A percentile compares a stretch with the other conserved stretches of the same genome.
These are phyloP conservation scores for Lithophane semibrunnea DNA, from an alignment of 2,888 invertebrate species.

Conservation along the genomic window DNA sequence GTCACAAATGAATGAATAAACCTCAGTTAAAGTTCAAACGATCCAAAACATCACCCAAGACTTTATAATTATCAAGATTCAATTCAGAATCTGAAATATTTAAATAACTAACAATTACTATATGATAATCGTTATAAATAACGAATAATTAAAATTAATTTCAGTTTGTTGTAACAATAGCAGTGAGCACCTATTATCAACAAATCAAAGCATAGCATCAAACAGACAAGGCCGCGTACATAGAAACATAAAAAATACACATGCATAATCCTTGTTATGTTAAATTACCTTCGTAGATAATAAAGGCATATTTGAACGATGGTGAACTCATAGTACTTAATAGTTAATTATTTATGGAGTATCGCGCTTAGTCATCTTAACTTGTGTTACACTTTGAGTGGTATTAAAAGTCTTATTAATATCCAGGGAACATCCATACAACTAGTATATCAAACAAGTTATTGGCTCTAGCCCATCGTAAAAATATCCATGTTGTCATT, in stretches of 20 bases:
- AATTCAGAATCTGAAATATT: slow-evolving; percentile 36
- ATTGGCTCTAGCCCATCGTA: too few relatives aligned
- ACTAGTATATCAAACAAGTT: not conserved
- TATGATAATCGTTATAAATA: slow-evolving; percentile 45
- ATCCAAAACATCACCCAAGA: not conserved
- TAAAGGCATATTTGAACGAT: slow-evolving; percentile 55
- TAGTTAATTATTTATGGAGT: slow-evolving; percentile 50
- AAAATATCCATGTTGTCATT: not conserved
- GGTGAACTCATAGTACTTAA: slow-evolving; percentile 56
- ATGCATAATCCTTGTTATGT: slow-evolving; percentile 56
- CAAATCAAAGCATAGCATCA: slow-evolving; percentile 59
- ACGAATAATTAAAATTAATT: slow-evolving; percentile 58
- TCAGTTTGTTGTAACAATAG: slow-evolving; percentile 50
- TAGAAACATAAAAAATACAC: slow-evolving; percentile 50
- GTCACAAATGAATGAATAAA: not conserved
- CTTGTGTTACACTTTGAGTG: slow-evolving; percentile 21
- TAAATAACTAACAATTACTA: slow-evolving; percentile 33
- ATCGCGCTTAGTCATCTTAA: slow-evolving; percentile 50
- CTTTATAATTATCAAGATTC: slow-evolving; percentile 2
- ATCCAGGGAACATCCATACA: slow-evolving; percentile 1
- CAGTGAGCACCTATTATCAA: slow-evolving; percentile 55
- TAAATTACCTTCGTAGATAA: slow-evolving; percentile 57
- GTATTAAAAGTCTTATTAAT: slow-evolving; percentile 29
- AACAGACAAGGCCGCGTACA: slow-evolving; percentile 56
- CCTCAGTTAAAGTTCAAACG: not conserved